Evolutionary conservation across 2,888 invertebrate genomes (phyloP), one percentile per base, ranked within the genome.

Genomic region (Acleris cristana): DNA sequence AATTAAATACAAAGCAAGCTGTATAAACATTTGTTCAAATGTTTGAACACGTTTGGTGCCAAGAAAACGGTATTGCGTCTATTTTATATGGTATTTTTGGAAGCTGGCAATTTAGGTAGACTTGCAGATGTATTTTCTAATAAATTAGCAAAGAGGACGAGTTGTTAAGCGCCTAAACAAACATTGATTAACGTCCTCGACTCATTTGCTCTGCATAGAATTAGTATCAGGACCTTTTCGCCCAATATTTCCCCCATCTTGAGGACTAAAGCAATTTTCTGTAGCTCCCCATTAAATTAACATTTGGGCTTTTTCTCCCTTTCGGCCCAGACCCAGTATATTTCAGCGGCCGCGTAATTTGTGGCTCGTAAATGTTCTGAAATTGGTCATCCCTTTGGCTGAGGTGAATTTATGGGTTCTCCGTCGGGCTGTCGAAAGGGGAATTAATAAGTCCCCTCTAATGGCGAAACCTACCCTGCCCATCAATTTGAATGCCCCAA

Each of bases 311-410:
- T 92, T 91, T 92, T 88, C 89, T 86, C 83, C 78, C 83, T 81
- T 79, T 79, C 83, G 82, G 86, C 84, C 87, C 82, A 79, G 77
- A 83, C 84, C 87, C 86, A 89, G 91, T 92, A 92, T 91, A 91
- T 92, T 92, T 92, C 92, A 88, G 85, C 87, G 90, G 91, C 88
- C 89, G 89, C 88, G 92, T 92, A 92, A 92, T 92, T 92, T 92
- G 92, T 92, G 92, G 92, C 89, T 90, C 92, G 92, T 92, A 92
- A 92, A 92, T 92, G 92, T 91, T 92, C 92, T 89, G 91, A 92
- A 92, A 92, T 92, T 92, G 92, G 92, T 92, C 92, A 92, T 92
- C 92, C 92, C 91, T 92, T 92, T 90, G 92, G 92, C 89, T 87
- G 91, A 90, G 91, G 90, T 88, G 88, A 92, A 92, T 92, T 92